Evolutionary conservation across 2,797 vertebrate species (phyloP).

Genomic region (Schizopygopsis malacanthus): DNA sequence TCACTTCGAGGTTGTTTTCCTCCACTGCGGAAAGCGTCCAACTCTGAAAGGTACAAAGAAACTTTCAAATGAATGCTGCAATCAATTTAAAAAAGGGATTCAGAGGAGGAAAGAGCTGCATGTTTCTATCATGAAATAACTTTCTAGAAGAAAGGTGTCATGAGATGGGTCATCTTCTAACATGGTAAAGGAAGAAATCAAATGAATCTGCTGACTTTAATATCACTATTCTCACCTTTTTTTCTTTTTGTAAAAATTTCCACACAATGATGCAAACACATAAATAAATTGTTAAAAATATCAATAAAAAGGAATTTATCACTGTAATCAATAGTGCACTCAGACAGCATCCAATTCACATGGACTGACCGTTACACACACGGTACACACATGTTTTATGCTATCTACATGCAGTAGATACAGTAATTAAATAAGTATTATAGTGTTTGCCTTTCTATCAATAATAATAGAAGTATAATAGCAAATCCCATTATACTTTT

Average conservation of each 20-base stretch:
- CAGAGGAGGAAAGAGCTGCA: not conserved
- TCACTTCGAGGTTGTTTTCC: constrained; percentile 76
- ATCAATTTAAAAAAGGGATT: not conserved
- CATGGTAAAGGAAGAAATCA: not conserved
- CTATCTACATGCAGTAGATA: too few relatives aligned
- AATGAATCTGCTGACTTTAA: not conserved
- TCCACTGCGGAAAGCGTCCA: constrained; percentile 70
- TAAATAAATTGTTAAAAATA: too few relatives aligned
- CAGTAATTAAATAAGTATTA: too few relatives aligned
- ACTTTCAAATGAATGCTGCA: not conserved
- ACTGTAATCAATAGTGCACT: too few relatives aligned
- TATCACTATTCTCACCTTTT: not conserved
- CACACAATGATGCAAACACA: not conserved
- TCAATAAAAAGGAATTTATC: too few relatives aligned
- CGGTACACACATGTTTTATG: too few relatives aligned
- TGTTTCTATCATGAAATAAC: not conserved
- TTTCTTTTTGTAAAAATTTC: not conserved
- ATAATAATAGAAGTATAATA: too few relatives aligned
- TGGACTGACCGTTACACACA: too few relatives aligned
- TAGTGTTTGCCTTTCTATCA: too few relatives aligned
- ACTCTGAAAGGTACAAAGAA: constrained; percentile 67
- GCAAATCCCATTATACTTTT: not conserved
- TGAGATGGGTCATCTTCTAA: not conserved
- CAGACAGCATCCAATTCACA: too few relatives aligned
- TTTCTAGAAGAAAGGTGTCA: not conserved